Base-by-base conservation (phyloP, 2,113 vertebrate genomes). In the Crocuta crocuta region DNA sequence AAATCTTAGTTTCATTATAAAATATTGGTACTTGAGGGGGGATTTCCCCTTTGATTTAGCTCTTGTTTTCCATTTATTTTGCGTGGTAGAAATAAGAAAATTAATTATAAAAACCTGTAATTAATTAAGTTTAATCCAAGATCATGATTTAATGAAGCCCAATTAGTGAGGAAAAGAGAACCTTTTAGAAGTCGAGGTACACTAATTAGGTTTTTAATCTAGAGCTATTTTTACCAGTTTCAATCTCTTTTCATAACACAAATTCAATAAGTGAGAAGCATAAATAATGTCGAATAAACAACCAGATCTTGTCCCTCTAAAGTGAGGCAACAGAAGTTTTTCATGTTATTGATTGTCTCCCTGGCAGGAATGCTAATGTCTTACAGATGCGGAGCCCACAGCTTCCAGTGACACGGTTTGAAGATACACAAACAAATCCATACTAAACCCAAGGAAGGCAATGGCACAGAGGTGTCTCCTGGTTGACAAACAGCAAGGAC, bases 401-500 rank as follows among this genome's bases (percentile, higher is more conserved):
- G 53, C 82, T 98, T 89, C 80, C 58, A 95, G 74, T 95, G 94
- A 97, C 0, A 2, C 66, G 94, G 74, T 93, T 98, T 91, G 2
- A 45, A 95, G 85, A 76, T 93, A 89, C 19, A 35, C 84, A 96
- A 93, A 93, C 80, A 97, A 87, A 97, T 15, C 31, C 74, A 89
- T 19, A 11, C 48, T 94, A 93, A 94, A 48, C 76, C 88, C 58
- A 92, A 95, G 92, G 95, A 98, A 97, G 97, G 91, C 93, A 83
- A 5, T 89, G 31, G 19, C 65, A 35, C 39, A 71, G 78, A 92
- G 70, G 78, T 45, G 24, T 50, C 76, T 96, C 78, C 76, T 70
- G 76, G n/a, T 95, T 94, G 92, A 65, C 63, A 96, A 84, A 71
- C 15, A 83, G 39, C 79, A 73, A 6, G 53, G 81, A 73, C 74